These are phyloP conservation scores for Microdon myrmicae DNA, from an alignment of 2,888 invertebrate species.

Conservation along the genomic window DNA sequence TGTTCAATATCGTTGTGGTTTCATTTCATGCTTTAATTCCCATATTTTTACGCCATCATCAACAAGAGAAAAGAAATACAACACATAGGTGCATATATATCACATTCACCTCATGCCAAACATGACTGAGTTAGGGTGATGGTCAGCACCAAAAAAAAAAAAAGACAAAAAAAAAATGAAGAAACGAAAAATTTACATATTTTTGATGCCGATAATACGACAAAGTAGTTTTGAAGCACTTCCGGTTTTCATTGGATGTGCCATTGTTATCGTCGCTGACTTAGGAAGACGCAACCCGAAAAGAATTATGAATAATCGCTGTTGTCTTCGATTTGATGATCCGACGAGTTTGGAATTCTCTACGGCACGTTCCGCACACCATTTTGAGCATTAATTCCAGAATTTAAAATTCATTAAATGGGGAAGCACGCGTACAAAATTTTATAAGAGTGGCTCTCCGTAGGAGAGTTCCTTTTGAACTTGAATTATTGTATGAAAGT, in stretches of 20 bases:
- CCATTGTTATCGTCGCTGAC: constrained; percentile 2
- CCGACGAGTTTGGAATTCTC: constrained; percentile 31
- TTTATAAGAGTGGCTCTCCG: too few relatives aligned
- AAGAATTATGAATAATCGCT: constrained; percentile 34
- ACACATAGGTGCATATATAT: too few relatives aligned
- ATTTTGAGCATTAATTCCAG: constrained; percentile 32
- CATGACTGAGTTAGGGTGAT: constrained; percentile 20
- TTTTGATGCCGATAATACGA: constrained; percentile 19
- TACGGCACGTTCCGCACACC: constrained; percentile 38
- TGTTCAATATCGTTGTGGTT: too few relatives aligned
- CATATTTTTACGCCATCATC: too few relatives aligned
- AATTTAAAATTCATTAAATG: constrained; percentile 41
- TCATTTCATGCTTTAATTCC: too few relatives aligned
- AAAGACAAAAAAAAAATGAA: too few relatives aligned
- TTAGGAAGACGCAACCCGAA: constrained; percentile 42
- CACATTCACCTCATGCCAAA: too few relatives aligned
- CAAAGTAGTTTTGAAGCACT: constrained; percentile 24
- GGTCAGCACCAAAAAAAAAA: not conserved
- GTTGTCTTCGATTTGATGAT: constrained; percentile 1
- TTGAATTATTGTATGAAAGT: constrained; percentile 36
- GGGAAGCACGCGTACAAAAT: constrained; percentile 33
- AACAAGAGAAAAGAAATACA: too few relatives aligned
- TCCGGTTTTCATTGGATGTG: constrained; percentile 36
- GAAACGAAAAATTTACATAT: too few relatives aligned
- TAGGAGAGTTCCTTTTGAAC: constrained; percentile 22